phyloP scores from a whole-genome alignment of 1,140 invertebrate species.

The Apis cerana region DNA sequence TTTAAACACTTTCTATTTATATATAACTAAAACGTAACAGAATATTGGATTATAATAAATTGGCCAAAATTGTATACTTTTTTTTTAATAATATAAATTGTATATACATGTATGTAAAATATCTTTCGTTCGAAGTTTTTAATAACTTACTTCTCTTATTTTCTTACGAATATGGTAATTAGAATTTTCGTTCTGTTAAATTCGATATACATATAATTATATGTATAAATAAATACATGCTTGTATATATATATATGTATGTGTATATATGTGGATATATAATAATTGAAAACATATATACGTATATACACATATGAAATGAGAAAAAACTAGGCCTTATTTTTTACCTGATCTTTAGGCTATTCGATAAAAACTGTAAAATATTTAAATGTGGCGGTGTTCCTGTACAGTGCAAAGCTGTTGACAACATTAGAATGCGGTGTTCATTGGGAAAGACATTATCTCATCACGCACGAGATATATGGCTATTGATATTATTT shows the following conservation, averaged over 20 bases:
- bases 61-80: slow-evolving; percentile 25
- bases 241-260: slow-evolving; percentile 24
- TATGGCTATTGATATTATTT: slow-evolving; percentile 20
- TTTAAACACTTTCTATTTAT: slow-evolving; percentile 5
- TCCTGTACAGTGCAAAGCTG: slow-evolving; percentile 55
- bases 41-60: not conserved
- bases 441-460: slow-evolving; percentile 32
- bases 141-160: slow-evolving; percentile 39
- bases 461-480: slow-evolving; percentile 34
- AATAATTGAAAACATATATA: slow-evolving; percentile 16
- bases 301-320: slow-evolving; percentile 24
- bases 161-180: not conserved
- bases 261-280: slow-evolving; percentile 9
- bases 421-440: slow-evolving; percentile 17
- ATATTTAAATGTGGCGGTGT: slow-evolving; percentile 40
- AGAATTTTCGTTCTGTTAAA: not conserved
- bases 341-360: slow-evolving; percentile 55
- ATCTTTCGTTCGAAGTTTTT: slow-evolving; percentile 31
- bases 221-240: slow-evolving; percentile 47
- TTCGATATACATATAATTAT: slow-evolving; percentile 5
- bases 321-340: slow-evolving; percentile 50
- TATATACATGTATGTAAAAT: slow-evolving; percentile 14
- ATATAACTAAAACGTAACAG: slow-evolving; percentile 1
- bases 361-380: slow-evolving; percentile 29
- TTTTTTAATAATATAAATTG: slow-evolving; percentile 15